Conservation (phyloP, 2,888 invertebrate species). For the Omphaloscelis lunosa region DNA sequence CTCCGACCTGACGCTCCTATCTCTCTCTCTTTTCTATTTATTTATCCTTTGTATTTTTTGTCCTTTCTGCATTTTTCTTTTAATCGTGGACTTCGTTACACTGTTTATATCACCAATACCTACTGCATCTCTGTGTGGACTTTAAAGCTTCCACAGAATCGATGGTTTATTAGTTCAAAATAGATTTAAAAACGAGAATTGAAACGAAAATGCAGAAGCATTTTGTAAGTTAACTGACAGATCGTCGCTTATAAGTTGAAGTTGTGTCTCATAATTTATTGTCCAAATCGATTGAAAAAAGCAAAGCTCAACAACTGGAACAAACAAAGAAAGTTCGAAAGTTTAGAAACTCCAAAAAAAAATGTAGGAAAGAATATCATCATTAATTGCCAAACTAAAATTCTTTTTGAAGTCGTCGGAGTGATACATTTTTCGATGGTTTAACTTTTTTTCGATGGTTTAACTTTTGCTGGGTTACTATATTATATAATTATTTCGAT, state of each 20-base stretch:
- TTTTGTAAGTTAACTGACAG: background rate
- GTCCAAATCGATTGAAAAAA: conserved; percentile 24
- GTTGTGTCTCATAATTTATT: conserved; percentile 7
- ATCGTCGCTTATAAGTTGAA: background rate
- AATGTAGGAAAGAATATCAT: conserved; percentile 32
- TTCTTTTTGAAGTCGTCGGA: conserved; percentile 31
- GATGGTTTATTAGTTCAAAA: background rate
- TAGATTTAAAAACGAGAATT: no score
- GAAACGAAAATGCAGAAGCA: no score
- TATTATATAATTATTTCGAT: background rate
- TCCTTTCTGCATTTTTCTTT: no score
- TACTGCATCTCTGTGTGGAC: background rate
- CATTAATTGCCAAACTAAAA: conserved; percentile 46
- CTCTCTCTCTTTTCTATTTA: no score
- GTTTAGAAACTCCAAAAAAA: conserved; percentile 32
- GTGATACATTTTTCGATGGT: conserved; percentile 23
- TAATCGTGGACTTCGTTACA: no score
- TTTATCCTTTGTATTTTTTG: no score
- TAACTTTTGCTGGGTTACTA: conserved; percentile 8
- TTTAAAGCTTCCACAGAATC: background rate
- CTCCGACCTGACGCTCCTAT: no score
- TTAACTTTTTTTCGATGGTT: conserved; percentile 20
- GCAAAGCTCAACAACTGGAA: conserved; percentile 37
- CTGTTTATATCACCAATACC: background rate
- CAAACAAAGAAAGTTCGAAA: conserved; percentile 38